Evolutionary conservation across 2,797 vertebrate species (phyloP), one percentile per base, ranked within the genome.

Genomic region (Cyprinella venusta): DNA sequence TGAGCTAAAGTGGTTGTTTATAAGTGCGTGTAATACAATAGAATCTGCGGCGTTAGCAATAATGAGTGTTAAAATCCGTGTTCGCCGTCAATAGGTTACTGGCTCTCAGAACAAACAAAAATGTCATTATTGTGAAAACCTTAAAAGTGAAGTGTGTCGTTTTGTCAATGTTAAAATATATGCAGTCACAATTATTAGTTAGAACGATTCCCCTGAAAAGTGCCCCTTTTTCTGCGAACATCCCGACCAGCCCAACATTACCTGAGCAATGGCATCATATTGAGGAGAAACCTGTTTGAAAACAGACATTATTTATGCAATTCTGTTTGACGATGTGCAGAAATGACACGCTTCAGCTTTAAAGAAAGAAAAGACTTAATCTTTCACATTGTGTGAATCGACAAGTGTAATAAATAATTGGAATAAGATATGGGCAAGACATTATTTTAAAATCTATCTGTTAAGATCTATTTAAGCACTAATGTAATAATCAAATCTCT

Each of bases 1-100:
- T 40, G 75, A 48, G 59, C 76, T 77, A 19, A 64, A 77, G 59
- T 48, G 40, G 30, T 24, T 42, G 36, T 63, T 77, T 12, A 45
- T 33, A 48, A 77, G 42, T 61, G 2, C 54, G 10, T 42, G 36
- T 61, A 18, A 24, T 42, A 15, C n/a, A 56, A n/a, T 26, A 59
- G 8, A 76, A 10, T 10, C 3, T 0, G 21, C 54, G 5, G 33
- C 13, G 19, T 40, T 40, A 24, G 52, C 72, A 59, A 18, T 40
- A 59, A 76, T 36, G 70, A 6, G 72, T 24, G 72, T 42, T 61
- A 9, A 59, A 40, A 59, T 61, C 74, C 15, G 5, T 15, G 0
- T 26, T 18, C 54, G 10, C n/a, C 42, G 18, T 26, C n/a, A 42
- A 19, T 7, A 61, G 74, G 74, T 76, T 30, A 42, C 8, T 7